These are phyloP conservation scores for Hybognathus amarus DNA, from an alignment of 2,797 vertebrate genomes.

Conservation along the genomic window DNA sequence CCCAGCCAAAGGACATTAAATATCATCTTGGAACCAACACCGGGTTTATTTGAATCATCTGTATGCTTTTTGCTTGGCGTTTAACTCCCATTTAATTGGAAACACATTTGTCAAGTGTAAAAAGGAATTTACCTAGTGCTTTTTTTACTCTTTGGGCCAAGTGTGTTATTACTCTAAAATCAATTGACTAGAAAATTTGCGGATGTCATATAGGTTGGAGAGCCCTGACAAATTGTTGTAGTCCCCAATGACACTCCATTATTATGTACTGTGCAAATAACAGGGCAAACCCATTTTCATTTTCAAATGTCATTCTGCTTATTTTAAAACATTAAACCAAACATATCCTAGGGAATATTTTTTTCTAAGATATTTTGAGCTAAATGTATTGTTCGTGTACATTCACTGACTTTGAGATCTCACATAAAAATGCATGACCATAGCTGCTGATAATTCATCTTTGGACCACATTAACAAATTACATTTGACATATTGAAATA, in stretches of 20 bases:
- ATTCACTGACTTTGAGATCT: not conserved
- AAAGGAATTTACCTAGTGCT: constrained; percentile 49
- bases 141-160: constrained; percentile 41
- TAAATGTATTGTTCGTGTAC: not conserved
- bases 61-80: constrained; percentile 54
- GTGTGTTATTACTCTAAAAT: constrained; percentile 31
- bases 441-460: not conserved
- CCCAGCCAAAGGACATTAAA: constrained; percentile 59
- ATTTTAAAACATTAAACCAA: not conserved
- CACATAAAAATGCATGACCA: not conserved
- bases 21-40: constrained; percentile 60
- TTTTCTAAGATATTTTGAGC: not conserved
- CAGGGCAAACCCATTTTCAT: not conserved
- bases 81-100: constrained; percentile 60
- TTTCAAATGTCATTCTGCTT: constrained; percentile 7
- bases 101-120: constrained; percentile 57
- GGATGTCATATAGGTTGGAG: constrained; percentile 3
- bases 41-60: constrained; percentile 61
- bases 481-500: too few species aligned
- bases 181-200: constrained; percentile 38
- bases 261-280: constrained; percentile 10
- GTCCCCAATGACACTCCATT: constrained; percentile 11
- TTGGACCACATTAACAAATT: not conserved
- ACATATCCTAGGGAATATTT: not conserved
- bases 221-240: not conserved